These are phyloP conservation scores for Montipora efflorescens DNA, from an alignment of 64 coral and sea anemone species.

Conservation along the genomic window DNA sequence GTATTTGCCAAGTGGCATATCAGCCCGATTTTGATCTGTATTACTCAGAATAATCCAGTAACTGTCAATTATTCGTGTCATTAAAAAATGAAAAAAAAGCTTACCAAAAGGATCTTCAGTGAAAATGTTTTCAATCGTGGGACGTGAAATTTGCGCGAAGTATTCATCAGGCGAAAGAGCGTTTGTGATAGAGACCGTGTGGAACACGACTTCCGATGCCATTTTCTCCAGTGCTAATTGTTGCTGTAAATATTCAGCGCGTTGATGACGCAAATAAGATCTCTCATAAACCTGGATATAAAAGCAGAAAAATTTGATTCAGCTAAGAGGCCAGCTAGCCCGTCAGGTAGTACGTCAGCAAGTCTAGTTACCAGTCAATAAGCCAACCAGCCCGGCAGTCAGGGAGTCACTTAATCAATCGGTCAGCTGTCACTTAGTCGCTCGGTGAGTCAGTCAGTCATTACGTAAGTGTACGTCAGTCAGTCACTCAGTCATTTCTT, in stretches of 20 bases:
- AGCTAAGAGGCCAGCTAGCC: not conserved
- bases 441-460: no score
- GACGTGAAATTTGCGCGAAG: conserved; percentile 66
- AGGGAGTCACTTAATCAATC: not conserved
- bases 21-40: no score
- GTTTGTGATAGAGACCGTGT: conserved; percentile 79
- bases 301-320: not conserved
- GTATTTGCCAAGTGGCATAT: no score
- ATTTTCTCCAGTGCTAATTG: conserved; percentile 72
- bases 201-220: conserved; percentile 66
- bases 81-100: not conserved
- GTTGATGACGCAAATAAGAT: conserved; percentile 68
- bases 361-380: no score
- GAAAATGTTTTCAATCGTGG: conserved; percentile 73
- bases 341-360: no score
- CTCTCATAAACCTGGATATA: conserved; percentile 69
- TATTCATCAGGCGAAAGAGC: conserved; percentile 73
- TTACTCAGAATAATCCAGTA: no score
- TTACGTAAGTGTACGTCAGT: not conserved
- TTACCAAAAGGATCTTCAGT: conserved; percentile 74
- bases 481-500: not conserved
- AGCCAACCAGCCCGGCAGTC: not conserved
- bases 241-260: conserved; percentile 72
- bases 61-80: not conserved
- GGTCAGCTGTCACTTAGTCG: not conserved